Conservation (phyloP, 2,113 vertebrate genomes). For the Circaetus gallicus region DNA sequence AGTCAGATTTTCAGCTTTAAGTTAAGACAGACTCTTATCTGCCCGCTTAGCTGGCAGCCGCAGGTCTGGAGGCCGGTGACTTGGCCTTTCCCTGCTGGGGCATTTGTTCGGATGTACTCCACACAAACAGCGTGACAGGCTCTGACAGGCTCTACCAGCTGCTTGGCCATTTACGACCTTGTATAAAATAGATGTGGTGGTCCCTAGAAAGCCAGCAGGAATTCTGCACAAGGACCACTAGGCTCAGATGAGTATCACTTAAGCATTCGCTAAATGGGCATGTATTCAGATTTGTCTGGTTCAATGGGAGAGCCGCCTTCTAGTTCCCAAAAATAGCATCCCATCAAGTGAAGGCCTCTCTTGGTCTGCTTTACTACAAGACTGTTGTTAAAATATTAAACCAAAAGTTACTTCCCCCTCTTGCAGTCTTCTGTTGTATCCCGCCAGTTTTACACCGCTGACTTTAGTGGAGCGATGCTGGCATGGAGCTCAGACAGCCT, state of each 20-base stretch:
- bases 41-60: rapidly evolving
- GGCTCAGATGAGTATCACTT: background rate
- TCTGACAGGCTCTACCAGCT: background rate
- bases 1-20: background rate
- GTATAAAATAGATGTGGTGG: background rate
- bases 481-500: background rate
- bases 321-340: background rate
- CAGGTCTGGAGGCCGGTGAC: background rate
- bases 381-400: background rate
- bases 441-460: background rate
- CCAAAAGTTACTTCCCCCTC: background rate
- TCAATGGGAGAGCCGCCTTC: background rate
- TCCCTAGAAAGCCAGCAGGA: background rate
- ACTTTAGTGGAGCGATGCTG: background rate
- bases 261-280: background rate
- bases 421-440: background rate
- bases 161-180: background rate
- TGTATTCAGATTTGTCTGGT: background rate
- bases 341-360: background rate
- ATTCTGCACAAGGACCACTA: background rate
- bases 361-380: background rate
- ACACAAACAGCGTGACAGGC: rapidly evolving
- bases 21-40: background rate
- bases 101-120: background rate
- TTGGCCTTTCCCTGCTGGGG: background rate